Evolutionary conservation across 1,140 invertebrate genomes (phyloP).

Genomic region (Scaptomyza montana): DNA sequence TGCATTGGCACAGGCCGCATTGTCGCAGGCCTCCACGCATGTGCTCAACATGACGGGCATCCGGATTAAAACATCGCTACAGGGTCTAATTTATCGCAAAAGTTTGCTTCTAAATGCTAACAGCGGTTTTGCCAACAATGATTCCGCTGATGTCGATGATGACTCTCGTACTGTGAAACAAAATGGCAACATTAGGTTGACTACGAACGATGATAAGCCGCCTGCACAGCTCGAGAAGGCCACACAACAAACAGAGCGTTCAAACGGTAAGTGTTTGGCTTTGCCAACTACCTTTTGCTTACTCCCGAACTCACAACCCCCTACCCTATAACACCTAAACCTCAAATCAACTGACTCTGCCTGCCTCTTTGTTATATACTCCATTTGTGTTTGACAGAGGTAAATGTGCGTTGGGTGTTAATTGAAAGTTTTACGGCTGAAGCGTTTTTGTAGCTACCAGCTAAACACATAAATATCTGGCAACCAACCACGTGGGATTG

Average conservation of each 20-base stretch:
- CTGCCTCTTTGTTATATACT: background rate
- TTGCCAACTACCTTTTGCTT: background rate
- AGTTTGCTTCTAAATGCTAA: constrained; percentile 78
- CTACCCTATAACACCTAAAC: background rate
- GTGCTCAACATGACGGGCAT: constrained; percentile 92
- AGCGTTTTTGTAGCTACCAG: constrained; percentile 21
- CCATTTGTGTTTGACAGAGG: constrained; percentile 40
- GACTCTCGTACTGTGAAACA: constrained; percentile 24
- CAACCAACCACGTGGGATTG: constrained; percentile 41
- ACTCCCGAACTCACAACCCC: background rate
- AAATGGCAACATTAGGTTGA: constrained; percentile 47
- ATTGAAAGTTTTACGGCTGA: constrained; percentile 62
- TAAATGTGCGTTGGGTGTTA: constrained; percentile 60
- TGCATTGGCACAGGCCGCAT: constrained; percentile 90
- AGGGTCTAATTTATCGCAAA: constrained; percentile 86
- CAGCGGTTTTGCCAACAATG: constrained; percentile 41
- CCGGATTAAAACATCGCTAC: constrained; percentile 90
- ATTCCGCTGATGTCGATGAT: constrained; percentile 34
- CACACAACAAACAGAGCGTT: constrained; percentile 50
- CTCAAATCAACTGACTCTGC: background rate
- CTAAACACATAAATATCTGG: background rate
- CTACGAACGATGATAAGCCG: constrained; percentile 41
- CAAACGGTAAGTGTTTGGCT: constrained; percentile 53
- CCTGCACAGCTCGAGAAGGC: constrained; percentile 17
- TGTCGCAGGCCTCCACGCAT: constrained; percentile 94